Base-by-base conservation (phyloP, 2,888 invertebrate species). In the Meloe dianella region DNA sequence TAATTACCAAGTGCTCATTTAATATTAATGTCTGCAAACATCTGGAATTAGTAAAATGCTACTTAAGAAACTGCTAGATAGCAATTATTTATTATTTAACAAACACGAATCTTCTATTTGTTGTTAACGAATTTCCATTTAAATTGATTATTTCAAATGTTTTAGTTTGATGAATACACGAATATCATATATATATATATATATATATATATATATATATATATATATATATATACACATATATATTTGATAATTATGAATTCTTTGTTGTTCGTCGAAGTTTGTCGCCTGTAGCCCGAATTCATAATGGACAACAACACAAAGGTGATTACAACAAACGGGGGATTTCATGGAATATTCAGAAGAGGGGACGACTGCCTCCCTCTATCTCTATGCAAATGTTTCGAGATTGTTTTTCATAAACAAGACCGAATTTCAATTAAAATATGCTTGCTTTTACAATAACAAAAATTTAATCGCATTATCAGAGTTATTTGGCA, bases 381-480 rank as follows among this genome's bases (percentile, higher is more conserved):
- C n/a, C n/a, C n/a, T 12, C 12, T 12, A 14, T 63, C 68, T 67
- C 71, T 69, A 74, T 73, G 72, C 70, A 73, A 74, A 73, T 72
- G 66, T 66, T 68, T 67, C 63, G 67, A 71, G 70, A 69, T 73
- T 73, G 72, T 71, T 73, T 41, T 74, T 67, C 61, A 68, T 70
- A 74, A 72, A 71, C 71, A 68, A 68, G 60, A 66, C 68, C 51
- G 66, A 72, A 72, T 72, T 73, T 71, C 71, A 72, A 72, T 73
- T 73, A 73, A 73, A 73, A 72, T 73, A 73, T 73, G 73, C 72
- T 70, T 69, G 70, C 70, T 71, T 71, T 69, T 66, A 71, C 71
- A 74, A 74, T 72, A 73, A 73, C 74, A 72, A 69, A 73, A 73
- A 73, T 71, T 71, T 74, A 74, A 74, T 74, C 74, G 74, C 71